Conservation (phyloP, 1,140 invertebrate genomes). For the Helicoverpa armigera region DNA sequence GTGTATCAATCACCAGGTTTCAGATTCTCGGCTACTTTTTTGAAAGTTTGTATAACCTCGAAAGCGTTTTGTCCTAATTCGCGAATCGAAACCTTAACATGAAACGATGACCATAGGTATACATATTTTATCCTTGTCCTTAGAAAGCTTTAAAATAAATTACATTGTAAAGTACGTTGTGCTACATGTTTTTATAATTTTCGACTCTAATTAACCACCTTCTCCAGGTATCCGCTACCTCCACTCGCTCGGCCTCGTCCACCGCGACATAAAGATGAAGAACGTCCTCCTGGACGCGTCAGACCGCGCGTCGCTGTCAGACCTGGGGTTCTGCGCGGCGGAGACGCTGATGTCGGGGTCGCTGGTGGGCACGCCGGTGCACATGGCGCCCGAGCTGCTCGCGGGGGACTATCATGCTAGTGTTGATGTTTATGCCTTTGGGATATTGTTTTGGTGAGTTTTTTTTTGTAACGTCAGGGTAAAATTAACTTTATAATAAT, state of each 20-base stretch:
- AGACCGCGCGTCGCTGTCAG: constrained; percentile 94
- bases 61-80: too few species aligned
- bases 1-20: too few species aligned
- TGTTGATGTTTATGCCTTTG: constrained; percentile 97
- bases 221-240: constrained; percentile 94
- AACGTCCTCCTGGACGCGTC: constrained; percentile 94
- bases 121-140: too few species aligned
- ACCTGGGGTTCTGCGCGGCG: constrained; percentile 97
- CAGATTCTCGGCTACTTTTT: too few species aligned
- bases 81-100: too few species aligned
- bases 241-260: constrained; percentile 95
- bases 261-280: constrained; percentile 96
- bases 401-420: constrained; percentile 93
- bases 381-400: constrained; percentile 97
- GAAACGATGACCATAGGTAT: too few species aligned
- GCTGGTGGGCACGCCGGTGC: constrained; percentile 95
- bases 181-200: too few species aligned
- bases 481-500: too few species aligned
- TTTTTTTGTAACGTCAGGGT: not conserved
- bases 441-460: constrained; percentile 94
- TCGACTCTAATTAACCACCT: too few species aligned
- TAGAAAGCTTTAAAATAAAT: too few species aligned
- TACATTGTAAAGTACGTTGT: too few species aligned
- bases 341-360: constrained; percentile 96
- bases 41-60: too few species aligned